Base-by-base conservation (phyloP, 2,888 invertebrate genomes). In the Neoascia interrupta region DNA sequence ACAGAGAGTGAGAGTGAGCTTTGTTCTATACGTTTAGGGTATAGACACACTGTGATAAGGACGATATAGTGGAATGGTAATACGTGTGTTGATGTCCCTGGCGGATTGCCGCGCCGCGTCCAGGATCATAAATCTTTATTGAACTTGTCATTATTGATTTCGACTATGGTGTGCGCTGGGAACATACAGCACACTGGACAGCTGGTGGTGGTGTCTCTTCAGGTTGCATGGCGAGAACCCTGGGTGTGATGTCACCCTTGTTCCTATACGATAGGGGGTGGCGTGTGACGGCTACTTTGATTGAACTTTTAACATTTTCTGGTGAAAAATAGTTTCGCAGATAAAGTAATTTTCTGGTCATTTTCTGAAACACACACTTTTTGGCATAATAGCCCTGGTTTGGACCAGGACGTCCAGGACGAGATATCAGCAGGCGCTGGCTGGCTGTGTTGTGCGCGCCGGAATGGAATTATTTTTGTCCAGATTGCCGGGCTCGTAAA, bases 111-210 rank as follows among this genome's bases (percentile, higher is more conserved):
- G 36, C 37, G 28, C 74, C 37, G 28, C 47, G 34, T 72, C 13
- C 16, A 83, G 84, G 84, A 72, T 84, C 84, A 88, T 88, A 88
- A 88, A 87, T 88, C 88, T 88, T 88, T 85, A 86, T 88, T 85
- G 85, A 85, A 85, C 81, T 84, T 85, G 86, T 85, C 85, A 86
- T 87, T 88, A 88, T 88, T 88, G 88, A 88, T 88, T 86, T 85
- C 83, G 83, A 84, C 63, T 81, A 84, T 79, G 69, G 63, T 73
- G 79, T 31, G 54, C 36, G 56, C 64, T 79, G 61, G 82, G 82
- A 81, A 80, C 81, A 34, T 66, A 53, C 54, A 63, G 63, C 68
- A 69, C 37, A 66, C 54, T 51, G 66, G 60, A 54, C 69, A 56
- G 73, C 64, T 70, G 68, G 43, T 39, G 31, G n/a, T n/a, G n/a